These are phyloP conservation scores for Pongo abelii DNA, from an alignment of 2,113 vertebrate species.

Conservation along the genomic window DNA sequence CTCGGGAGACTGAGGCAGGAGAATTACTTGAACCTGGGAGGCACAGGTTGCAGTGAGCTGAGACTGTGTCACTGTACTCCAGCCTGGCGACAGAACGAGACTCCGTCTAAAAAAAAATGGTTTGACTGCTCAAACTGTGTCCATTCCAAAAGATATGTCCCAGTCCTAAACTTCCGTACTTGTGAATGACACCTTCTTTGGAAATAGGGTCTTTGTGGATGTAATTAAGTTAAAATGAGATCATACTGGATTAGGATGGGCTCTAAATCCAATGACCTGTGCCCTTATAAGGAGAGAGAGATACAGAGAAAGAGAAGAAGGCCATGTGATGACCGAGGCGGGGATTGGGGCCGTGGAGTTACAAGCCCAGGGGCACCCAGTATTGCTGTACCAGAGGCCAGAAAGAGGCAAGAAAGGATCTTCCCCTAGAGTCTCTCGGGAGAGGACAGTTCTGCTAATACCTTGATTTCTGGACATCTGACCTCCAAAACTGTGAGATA, in stretches of 20 bases:
- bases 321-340: neutral
- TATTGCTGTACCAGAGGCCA: neutral
- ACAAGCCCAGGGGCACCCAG: neutral
- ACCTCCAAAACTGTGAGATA: neutral
- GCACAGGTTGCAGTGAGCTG: too few relatives aligned
- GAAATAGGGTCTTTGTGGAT: neutral
- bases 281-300: neutral
- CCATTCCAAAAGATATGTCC: neutral
- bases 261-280: neutral
- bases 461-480: too few relatives aligned
- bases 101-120: too few relatives aligned
- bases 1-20: too few relatives aligned
- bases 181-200: neutral
- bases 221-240: neutral
- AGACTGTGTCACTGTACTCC: too few relatives aligned
- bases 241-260: neutral
- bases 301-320: neutral
- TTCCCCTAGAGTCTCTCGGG: neutral
- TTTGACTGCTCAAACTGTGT: neutral
- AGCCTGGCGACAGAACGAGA: too few relatives aligned
- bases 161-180: rapidly evolving
- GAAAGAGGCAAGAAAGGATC: neutral
- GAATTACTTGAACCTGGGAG: too few relatives aligned
- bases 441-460: neutral
- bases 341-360: neutral